Evolutionary conservation across 2,113 vertebrate genomes (phyloP), one percentile per base, ranked within the genome.

Genomic region (Engystomops pustulosus): DNA sequence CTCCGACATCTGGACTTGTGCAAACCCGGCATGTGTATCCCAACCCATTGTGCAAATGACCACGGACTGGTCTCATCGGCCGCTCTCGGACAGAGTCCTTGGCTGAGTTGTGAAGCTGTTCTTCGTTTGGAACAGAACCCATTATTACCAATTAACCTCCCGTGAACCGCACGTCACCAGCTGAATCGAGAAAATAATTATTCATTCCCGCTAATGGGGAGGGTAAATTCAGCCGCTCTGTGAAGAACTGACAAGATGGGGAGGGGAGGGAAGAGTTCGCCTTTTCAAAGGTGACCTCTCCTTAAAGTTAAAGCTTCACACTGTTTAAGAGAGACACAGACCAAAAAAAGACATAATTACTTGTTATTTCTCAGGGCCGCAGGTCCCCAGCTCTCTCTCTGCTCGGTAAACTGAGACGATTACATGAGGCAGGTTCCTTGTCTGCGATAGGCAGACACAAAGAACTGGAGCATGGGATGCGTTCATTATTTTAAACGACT

Each of bases 81-180:
- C 72, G 86, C 67, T 67, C 82, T 84, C 89, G 76, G 58, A 18
- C 81, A 87, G 67, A 90, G 86, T 81, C 62, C 86, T 89, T 89
- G 86, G 58, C 87, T 87, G 84, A 87, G 87, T 88, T 87, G 86
- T 91, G 92, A 93, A 90, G 92, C 90, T 89, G 91, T 91, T 94
- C 91, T 88, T 92, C 92, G 86, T 92, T 93, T 91, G 91, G 88
- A 94, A 92, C 91, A 91, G 93, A 94, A 93, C 88, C 91, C 90
- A 94, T 92, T 94, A 94, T 91, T 93, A 92, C 92, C 92, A 94
- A 95, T 96, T 96, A 96, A 96, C 95, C 94, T 95, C 90, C 88
- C 78, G 86, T 92, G 94, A 94, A 94, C 94, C 89, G 60, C 92
- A 85, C 86, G 91, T 93, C 91, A 92, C 91, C 93, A 88, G 89